phyloP scores from a whole-genome alignment of 1,140 invertebrate species.

The Chironomus tepperi region DNA sequence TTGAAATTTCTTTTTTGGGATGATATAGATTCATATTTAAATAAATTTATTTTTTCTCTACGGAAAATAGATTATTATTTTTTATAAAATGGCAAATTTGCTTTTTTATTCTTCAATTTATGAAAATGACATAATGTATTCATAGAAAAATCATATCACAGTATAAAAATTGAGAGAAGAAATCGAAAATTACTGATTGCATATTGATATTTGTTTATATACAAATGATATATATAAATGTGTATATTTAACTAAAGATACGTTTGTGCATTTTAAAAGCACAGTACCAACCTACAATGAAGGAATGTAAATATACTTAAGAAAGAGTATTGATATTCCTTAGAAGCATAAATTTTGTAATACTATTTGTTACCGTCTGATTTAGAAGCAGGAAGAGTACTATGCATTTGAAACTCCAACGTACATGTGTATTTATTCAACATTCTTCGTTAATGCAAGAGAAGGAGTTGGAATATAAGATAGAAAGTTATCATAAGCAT shows the following conservation, averaged over 20 bases:
- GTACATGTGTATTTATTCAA: not conserved
- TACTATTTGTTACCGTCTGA: not conserved
- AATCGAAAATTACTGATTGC: constrained; percentile 7
- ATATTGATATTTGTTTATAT: not conserved
- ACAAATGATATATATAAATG: not conserved
- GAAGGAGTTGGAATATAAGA: not conserved
- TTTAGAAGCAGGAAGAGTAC: too few species aligned
- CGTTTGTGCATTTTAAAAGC: not conserved
- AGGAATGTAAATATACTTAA: not conserved
- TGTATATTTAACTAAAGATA: not conserved
- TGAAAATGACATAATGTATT: constrained; percentile 22
- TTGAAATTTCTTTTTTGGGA: too few species aligned
- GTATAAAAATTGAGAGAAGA: not conserved
- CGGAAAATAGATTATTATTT: not conserved
- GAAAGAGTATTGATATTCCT: not conserved
- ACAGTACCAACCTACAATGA: not conserved
- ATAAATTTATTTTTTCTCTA: not conserved
- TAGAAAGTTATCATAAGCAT: not conserved
- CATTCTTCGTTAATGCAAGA: not conserved
- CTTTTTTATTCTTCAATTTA: not conserved
- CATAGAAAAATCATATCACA: constrained; percentile 10
- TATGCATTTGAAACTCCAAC: too few species aligned
- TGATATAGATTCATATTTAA: too few species aligned
- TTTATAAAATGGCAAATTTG: not conserved
- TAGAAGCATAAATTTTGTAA: not conserved